Evolutionary conservation across 2,888 invertebrate genomes (phyloP), one percentile per base, ranked within the genome.

Genomic region (Trissoscelio sp.): DNA sequence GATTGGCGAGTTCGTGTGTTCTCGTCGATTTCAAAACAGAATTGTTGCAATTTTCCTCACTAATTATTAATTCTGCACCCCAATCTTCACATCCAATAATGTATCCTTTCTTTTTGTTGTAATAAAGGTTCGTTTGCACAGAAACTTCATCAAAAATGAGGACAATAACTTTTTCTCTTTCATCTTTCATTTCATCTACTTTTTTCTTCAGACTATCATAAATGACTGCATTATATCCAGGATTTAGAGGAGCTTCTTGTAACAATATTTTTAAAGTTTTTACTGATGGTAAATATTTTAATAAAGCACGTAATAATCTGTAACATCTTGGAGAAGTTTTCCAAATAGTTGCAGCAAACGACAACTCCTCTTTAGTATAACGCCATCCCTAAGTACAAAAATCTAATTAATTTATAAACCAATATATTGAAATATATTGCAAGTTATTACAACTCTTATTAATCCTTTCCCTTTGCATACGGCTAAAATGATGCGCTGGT

Each of bases 71-170:
- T 44, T 44, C 12, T 44, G 16, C 3, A 14, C 51, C 66, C 53
- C 22, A 66, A 24, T 66, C 66, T 66, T 66, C 66, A 0, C 37
- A 39, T 2, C 67, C 67, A n/a, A 42, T 31, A 9, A 67, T 67
- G 14, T 11, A 53, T 3, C 67, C 67, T 7, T 55, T 28, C 3
- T 22, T 53, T 18, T 67, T 53, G 7, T 55, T 55, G 11, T 67
- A 67, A 42, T 66, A 51, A 7, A 66, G 1, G 51, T 66, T 28
- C 9, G 34, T 12, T 24, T 66, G 66, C 1, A 66, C 24, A 6
- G 53, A 53, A 0, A 67, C 18, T 67, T 67, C 67, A 48, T 53
- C 66, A 5, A 67, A 14, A 16, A 69, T 14, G 0, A 69, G 0
- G 2, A 69, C 69, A 7, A 69, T 28, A 1, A 11, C 14, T 31